These are phyloP conservation scores for Actias luna DNA, from an alignment of 2,888 invertebrate genomes.

Conservation along the genomic window DNA sequence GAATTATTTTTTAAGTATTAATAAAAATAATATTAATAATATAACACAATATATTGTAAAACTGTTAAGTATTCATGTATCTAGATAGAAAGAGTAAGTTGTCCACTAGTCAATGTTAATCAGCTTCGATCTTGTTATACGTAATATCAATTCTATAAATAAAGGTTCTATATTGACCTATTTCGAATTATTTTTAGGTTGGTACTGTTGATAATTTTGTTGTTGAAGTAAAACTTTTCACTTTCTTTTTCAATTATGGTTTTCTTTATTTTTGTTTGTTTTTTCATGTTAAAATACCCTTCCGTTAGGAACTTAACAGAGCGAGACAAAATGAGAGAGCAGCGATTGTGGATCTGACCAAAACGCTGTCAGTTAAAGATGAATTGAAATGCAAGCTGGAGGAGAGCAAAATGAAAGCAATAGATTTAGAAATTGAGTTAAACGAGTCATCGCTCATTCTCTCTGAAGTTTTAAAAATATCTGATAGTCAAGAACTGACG, in stretches of 20 bases:
- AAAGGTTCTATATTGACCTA: slow-evolving; percentile 59
- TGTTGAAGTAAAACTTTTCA: slow-evolving; percentile 61
- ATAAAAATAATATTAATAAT: slow-evolving; percentile 45
- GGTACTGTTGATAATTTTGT: slow-evolving; percentile 68
- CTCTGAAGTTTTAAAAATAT: slow-evolving; percentile 74
- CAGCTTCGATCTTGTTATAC: slow-evolving; percentile 76
- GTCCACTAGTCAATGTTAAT: slow-evolving; percentile 77
- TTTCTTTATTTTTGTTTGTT: slow-evolving; percentile 50
- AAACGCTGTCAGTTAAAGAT: slow-evolving; percentile 61
- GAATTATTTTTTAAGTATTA: slow-evolving; percentile 77
- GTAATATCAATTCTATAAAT: slow-evolving; percentile 60
- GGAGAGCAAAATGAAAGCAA: slow-evolving; percentile 68
- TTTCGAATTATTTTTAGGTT: slow-evolving; percentile 62
- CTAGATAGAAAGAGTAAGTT: slow-evolving; percentile 74
- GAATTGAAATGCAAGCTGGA: slow-evolving; percentile 61
- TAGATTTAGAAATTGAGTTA: slow-evolving; percentile 78
- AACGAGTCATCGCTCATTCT: slow-evolving; percentile 78
- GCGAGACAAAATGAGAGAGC: slow-evolving; percentile 67
- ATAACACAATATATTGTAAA: slow-evolving; percentile 65
- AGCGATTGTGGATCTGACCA: slow-evolving; percentile 60
- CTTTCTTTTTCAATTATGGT: slow-evolving; percentile 53
- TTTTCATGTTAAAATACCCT: slow-evolving; percentile 63
- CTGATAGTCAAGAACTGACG: slow-evolving; percentile 60
- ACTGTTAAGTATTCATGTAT: slow-evolving; percentile 78
- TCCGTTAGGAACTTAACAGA: slow-evolving; percentile 65